phyloP scores from a whole-genome alignment of 2,888 invertebrate species.

The Xanthostigma xanthostigma region DNA sequence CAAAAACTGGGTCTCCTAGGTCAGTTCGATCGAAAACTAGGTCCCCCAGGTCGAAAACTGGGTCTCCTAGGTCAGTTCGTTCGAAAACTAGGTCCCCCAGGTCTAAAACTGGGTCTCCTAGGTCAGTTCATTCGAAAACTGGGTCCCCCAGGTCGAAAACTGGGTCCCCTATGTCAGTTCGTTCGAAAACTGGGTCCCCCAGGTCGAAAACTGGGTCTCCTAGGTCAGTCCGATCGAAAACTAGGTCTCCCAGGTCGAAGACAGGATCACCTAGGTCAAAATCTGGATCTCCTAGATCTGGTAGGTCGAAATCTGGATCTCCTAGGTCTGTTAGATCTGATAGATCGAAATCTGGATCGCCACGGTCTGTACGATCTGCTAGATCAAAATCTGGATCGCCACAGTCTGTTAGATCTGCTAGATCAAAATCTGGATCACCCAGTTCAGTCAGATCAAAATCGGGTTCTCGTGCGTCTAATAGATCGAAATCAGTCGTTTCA shows the following conservation, averaged over 20 bases:
- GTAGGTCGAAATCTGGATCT: constrained; percentile 13
- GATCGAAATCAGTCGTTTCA: background rate
- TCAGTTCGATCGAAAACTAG: constrained; percentile 13
- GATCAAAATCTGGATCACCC: constrained; percentile 17
- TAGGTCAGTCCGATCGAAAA: constrained; percentile 14
- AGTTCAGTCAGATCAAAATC: constrained; percentile 21
- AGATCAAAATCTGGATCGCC: no score
- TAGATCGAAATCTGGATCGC: constrained; percentile 13
- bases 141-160: constrained; percentile 17
- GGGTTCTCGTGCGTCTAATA: constrained; percentile 20
- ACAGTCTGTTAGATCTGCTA: constrained; percentile 13
- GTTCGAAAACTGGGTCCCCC: constrained; percentile 13
- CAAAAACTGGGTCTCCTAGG: constrained; percentile 20
- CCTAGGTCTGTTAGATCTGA: constrained; percentile 16
- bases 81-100: constrained; percentile 14
- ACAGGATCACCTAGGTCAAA: constrained; percentile 15
- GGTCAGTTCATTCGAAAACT: constrained; percentile 14
- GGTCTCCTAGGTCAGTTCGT: constrained; percentile 12
- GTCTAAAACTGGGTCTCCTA: constrained; percentile 20
- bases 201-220: constrained; percentile 19
- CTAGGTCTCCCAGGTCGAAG: constrained; percentile 16
- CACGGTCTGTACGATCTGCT: constrained; percentile 13
- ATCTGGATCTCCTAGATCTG: constrained; percentile 18
- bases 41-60: constrained; percentile 17
- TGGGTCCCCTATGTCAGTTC: constrained; percentile 12